Evolutionary conservation across 2,888 invertebrate species (phyloP).

Genomic region (Leptogaster cylindrica): DNA sequence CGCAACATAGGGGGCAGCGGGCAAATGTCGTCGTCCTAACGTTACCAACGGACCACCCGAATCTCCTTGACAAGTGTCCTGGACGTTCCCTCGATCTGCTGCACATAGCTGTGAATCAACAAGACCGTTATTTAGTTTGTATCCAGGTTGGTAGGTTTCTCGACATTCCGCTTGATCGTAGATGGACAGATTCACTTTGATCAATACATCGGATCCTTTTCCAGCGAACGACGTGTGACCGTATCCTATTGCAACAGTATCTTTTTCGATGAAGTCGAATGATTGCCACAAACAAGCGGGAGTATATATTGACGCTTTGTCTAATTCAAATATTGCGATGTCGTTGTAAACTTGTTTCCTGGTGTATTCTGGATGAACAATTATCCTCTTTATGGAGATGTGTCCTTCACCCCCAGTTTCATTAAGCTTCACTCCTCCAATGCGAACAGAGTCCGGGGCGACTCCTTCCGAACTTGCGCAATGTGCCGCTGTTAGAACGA

Average conservation of each 20-base stretch:
- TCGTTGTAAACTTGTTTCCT: too few species aligned
- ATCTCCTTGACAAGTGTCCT: slow-evolving; percentile 17
- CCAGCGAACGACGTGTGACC: slow-evolving; percentile 24
- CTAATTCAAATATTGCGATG: background rate
- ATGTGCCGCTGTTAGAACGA: slow-evolving; percentile 46
- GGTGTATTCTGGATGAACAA: slow-evolving; percentile 46
- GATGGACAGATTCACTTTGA: slow-evolving; percentile 26
- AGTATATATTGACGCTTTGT: background rate
- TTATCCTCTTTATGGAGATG: slow-evolving; percentile 40
- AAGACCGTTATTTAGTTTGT: background rate
- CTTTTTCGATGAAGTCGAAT: background rate
- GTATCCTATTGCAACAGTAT: slow-evolving; percentile 23
- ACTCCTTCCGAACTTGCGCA: slow-evolving; percentile 26
- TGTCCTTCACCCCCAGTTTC: background rate
- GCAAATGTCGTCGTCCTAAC: too few species aligned
- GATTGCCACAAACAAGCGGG: slow-evolving; percentile 26
- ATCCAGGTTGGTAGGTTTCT: slow-evolving; percentile 6
- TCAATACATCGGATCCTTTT: slow-evolving; percentile 5
- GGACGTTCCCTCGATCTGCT: slow-evolving; percentile 50
- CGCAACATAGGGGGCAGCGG: background rate
- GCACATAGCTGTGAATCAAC: background rate
- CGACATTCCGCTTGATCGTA: slow-evolving; percentile 10
- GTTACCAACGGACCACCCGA: background rate
- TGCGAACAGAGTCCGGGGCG: slow-evolving; percentile 30
- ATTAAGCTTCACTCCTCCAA: slow-evolving; percentile 39